phyloP scores from a whole-genome alignment of 2,888 invertebrate species.

The Bruchidius siliquastri region DNA sequence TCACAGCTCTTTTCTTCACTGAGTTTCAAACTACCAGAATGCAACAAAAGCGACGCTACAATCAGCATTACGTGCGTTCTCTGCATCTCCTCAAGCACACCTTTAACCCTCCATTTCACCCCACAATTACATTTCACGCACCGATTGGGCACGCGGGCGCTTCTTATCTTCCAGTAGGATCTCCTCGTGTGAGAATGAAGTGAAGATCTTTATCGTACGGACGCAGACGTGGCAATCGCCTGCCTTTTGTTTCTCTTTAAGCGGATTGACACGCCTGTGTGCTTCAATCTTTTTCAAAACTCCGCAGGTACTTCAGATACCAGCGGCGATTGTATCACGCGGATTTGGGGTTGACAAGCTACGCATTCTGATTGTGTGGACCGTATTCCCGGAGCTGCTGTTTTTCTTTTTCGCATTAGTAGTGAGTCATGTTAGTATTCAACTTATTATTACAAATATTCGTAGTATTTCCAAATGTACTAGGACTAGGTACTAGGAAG shows the following conservation, averaged over 20 bases:
- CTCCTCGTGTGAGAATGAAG: background rate
- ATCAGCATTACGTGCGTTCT: background rate
- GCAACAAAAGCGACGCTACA: too few species aligned
- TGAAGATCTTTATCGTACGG: too few species aligned
- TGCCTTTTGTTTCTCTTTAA: background rate
- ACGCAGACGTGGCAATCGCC: background rate
- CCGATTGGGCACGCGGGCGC: background rate
- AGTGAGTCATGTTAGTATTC: too few species aligned
- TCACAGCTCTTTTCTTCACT: too few species aligned
- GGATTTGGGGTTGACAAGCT: background rate
- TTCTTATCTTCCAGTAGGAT: background rate
- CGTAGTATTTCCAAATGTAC: too few species aligned
- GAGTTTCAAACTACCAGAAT: too few species aligned
- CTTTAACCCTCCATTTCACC: background rate
- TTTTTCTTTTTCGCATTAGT: too few species aligned
- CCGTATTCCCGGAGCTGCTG: too few species aligned
- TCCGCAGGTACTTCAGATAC: background rate
- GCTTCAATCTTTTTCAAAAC: background rate
- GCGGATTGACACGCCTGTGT: background rate
- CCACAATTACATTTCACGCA: background rate
- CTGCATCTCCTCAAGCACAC: background rate
- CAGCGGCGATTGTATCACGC: background rate
- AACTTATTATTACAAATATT: too few species aligned
- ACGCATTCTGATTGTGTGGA: background rate
- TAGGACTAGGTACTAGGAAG: too few species aligned